These are phyloP conservation scores for Platyscelio sp. DNA, from an alignment of 2,888 invertebrate species.

Conservation along the genomic window DNA sequence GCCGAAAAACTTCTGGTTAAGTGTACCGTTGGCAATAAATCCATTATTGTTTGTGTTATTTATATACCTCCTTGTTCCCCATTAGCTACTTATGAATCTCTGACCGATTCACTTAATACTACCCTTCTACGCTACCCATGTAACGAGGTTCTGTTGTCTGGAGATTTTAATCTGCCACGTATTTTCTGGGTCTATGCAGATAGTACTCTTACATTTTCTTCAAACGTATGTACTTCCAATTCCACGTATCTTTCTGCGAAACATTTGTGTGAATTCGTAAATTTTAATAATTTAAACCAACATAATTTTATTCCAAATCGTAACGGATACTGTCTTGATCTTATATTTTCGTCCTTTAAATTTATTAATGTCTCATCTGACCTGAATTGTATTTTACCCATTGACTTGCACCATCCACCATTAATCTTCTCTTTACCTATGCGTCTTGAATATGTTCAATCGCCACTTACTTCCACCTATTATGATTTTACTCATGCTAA, in stretches of 20 bases:
- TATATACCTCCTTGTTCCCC: not conserved
- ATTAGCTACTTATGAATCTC: not conserved
- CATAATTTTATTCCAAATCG: not conserved
- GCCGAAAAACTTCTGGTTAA: not conserved
- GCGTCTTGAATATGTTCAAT: too few species aligned
- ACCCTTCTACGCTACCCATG: not conserved
- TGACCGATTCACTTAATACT: not conserved
- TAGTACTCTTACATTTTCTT: too few species aligned
- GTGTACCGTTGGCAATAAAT: not conserved
- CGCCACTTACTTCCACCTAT: not conserved
- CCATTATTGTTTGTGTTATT: not conserved
- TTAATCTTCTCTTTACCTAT: not conserved
- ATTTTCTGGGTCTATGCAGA: not conserved
- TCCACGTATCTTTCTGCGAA: not conserved
- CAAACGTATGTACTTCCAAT: too few species aligned
- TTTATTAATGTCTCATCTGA: not conserved
- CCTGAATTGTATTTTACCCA: not conserved
- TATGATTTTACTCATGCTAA: constrained; percentile 6
- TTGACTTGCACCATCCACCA: not conserved
- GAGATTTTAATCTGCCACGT: not conserved
- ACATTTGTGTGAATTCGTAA: not conserved
- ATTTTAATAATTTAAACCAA: not conserved
- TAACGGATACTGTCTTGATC: not conserved
- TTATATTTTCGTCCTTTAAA: not conserved
- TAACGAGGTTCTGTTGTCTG: not conserved